Evolutionary conservation across 2,888 invertebrate genomes (phyloP).

Genomic region (Exephanes ischioxanthus): DNA sequence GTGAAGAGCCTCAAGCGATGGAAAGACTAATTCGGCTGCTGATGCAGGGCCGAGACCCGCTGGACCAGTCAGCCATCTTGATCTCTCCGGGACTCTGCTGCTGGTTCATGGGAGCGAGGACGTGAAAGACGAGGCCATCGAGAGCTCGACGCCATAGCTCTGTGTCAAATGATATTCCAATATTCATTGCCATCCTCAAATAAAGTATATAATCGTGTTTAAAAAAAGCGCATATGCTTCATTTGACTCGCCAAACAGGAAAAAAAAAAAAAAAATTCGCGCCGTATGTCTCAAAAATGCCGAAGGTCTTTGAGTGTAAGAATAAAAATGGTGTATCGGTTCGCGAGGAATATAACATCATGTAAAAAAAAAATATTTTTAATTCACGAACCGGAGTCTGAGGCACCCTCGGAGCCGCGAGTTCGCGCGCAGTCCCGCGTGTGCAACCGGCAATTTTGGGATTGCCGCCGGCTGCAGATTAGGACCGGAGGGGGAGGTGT

Average conservation of each 20-base stretch:
- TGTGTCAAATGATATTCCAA: neutral
- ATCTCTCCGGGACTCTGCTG: conserved; percentile 57
- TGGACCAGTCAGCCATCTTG: conserved; percentile 79
- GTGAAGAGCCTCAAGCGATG: conserved; percentile 67
- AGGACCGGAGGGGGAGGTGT: conserved; percentile 74
- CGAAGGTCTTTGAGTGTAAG: neutral
- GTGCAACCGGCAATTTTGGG: conserved; percentile 79
- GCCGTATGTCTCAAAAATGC: neutral
- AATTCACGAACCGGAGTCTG: conserved; percentile 68
- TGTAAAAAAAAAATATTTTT: conserved; percentile 67
- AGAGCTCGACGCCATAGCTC: conserved; percentile 34
- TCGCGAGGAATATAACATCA: neutral
- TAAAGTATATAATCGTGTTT: neutral
- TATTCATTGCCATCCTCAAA: neutral
- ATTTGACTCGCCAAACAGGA: neutral
- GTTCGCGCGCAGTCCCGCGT: conserved; percentile 60
- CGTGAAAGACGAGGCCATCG: conserved; percentile 26
- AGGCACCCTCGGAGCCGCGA: conserved; percentile 57
- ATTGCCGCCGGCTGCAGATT: conserved; percentile 82
- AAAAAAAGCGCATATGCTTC: neutral
- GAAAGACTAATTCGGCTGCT: conserved; percentile 56
- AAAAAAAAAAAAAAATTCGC: neutral
- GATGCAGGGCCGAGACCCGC: conserved; percentile 67
- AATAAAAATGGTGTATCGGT: neutral
- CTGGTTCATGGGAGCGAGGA: conserved; percentile 40